Evolutionary conservation across 2,888 invertebrate species (phyloP).

Genomic region (Acleris holmiana): DNA sequence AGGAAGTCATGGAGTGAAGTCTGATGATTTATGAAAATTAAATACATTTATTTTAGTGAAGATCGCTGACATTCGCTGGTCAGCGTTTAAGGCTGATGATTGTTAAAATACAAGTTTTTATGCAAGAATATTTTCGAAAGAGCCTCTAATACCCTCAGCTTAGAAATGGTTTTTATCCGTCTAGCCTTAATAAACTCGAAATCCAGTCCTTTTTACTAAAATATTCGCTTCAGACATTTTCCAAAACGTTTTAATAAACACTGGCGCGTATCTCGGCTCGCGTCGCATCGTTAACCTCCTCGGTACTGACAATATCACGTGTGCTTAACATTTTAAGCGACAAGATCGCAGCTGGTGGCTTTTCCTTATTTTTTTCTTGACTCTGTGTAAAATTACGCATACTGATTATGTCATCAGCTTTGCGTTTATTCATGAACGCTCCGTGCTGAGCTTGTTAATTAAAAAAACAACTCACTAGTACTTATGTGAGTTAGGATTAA

Average conservation of each 20-base stretch:
- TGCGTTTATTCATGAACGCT: neutral
- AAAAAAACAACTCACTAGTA: neutral
- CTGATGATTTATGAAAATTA: no score
- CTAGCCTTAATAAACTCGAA: neutral
- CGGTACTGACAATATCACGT: conserved; percentile 18
- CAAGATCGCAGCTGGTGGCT: conserved; percentile 5
- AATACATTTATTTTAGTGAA: no score
- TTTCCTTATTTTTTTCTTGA: neutral
- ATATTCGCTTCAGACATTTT: neutral
- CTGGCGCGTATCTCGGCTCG: conserved; percentile 12
- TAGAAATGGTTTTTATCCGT: no score
- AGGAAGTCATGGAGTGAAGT: no score
- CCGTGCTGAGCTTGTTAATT: neutral
- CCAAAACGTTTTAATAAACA: conserved; percentile 18
- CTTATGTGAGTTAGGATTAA: no score
- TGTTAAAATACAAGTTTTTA: no score
- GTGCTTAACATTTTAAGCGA: conserved; percentile 22
- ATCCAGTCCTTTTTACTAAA: neutral
- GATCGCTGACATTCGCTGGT: no score
- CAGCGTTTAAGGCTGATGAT: no score
- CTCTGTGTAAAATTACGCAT: neutral
- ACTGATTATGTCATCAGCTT: conserved; percentile 5
- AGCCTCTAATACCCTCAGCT: no score
- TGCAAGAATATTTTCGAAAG: no score
- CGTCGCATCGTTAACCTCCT: conserved; percentile 20